phyloP scores from a whole-genome alignment of 2,797 vertebrate species.

The Betta splendens region DNA sequence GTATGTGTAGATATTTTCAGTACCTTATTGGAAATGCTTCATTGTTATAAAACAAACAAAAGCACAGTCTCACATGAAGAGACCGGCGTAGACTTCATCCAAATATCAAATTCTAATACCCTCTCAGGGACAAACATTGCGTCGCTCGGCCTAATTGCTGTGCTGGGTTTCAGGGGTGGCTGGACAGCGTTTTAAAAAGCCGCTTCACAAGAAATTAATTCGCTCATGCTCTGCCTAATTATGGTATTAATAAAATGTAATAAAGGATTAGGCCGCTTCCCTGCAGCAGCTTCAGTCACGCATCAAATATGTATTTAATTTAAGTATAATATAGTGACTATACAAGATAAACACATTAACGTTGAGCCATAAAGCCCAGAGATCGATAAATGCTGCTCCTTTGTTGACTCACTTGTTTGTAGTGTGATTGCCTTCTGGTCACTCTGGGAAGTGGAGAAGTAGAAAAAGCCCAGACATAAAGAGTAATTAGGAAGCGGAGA shows the following conservation, averaged over 20 bases:
- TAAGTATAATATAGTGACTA: conserved; percentile 53
- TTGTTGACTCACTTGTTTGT: conserved; percentile 62
- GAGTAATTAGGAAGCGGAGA: not conserved
- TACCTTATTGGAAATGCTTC: conserved; percentile 11
- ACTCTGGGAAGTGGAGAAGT: conserved; percentile 37
- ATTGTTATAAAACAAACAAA: conserved; percentile 41
- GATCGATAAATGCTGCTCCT: conserved; percentile 60
- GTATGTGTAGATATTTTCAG: conserved; percentile 2
- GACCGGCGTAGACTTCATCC: conserved; percentile 41
- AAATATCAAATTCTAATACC: conserved; percentile 44
- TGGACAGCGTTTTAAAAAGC: conserved; percentile 55
- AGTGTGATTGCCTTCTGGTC: conserved; percentile 48
- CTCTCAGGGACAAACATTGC: conserved; percentile 41
- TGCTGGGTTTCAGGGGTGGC: conserved; percentile 55
- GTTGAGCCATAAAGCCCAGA: conserved; percentile 38
- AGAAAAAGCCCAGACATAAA: conserved; percentile 32
- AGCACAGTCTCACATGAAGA: conserved; percentile 19
- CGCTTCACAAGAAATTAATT: conserved; percentile 56
- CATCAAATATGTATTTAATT: conserved; percentile 66
- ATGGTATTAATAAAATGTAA: conserved; percentile 65
- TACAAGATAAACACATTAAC: conserved; percentile 64
- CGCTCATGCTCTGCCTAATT: conserved; percentile 63
- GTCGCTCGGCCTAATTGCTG: conserved; percentile 56
- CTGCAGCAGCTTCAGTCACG: conserved; percentile 31
- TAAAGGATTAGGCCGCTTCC: conserved; percentile 50